Conservation (phyloP, 2,797 vertebrate species). For the Fundulus diaphanus region DNA sequence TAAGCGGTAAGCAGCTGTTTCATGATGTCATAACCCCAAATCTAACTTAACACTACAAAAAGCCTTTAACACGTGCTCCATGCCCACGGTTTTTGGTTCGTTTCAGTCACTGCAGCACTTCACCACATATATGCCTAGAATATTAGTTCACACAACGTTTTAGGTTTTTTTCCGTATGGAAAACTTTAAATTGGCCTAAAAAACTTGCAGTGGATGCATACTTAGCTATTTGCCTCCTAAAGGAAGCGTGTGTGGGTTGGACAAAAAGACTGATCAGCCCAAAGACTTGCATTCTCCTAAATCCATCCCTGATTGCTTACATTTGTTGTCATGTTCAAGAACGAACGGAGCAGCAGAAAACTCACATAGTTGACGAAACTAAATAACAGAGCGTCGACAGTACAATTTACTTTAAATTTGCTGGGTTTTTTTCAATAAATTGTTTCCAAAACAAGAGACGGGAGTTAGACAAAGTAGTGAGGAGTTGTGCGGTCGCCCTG, state of each 20-base stretch:
- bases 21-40: too few species aligned
- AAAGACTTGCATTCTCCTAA: not conserved
- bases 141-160: not conserved
- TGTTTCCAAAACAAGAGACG: constrained; percentile 40
- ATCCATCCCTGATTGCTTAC: too few species aligned
- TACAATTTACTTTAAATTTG: not conserved
- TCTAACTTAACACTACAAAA: too few species aligned
- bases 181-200: not conserved
- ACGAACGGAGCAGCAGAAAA: not conserved
- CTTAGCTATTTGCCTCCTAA: not conserved
- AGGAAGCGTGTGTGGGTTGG: not conserved
- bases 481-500: constrained; percentile 37
- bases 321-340: not conserved
- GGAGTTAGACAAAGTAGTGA: constrained; percentile 32
- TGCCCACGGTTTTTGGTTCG: not conserved
- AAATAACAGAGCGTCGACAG: not conserved
- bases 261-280: not conserved
- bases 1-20: too few species aligned
- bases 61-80: too few species aligned
- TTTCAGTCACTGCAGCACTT: not conserved
- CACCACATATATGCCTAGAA: not conserved
- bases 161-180: not conserved
- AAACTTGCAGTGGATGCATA: not conserved
- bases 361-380: not conserved
- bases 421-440: constrained; percentile 31